phyloP scores from a whole-genome alignment of 2,888 invertebrate genomes.

The Drosophila sordidula region DNA sequence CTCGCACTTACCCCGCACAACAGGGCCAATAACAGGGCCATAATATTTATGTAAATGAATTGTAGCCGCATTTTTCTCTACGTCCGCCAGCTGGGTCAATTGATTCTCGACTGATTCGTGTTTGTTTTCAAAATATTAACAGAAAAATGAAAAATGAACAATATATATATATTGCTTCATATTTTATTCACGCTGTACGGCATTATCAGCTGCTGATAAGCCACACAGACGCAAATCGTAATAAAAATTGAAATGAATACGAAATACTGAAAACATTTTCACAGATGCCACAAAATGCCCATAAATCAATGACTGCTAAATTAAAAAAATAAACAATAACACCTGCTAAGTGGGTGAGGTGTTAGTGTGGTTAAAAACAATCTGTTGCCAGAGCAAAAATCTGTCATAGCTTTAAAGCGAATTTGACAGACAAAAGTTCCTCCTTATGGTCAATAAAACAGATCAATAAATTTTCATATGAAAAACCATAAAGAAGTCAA shows the following conservation, averaged over 20 bases:
- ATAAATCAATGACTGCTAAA: slow-evolving; percentile 45
- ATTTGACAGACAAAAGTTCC: slow-evolving; percentile 22
- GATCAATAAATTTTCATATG: slow-evolving; percentile 11
- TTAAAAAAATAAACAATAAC: slow-evolving; percentile 32
- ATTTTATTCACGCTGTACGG: slow-evolving; percentile 36
- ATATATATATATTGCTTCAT: slow-evolving; percentile 34
- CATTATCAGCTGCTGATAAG: slow-evolving; percentile 57
- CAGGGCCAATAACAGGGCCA: slow-evolving; percentile 44
- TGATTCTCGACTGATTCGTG: slow-evolving; percentile 9
- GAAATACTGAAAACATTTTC: slow-evolving; percentile 28
- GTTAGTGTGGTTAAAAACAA: neutral
- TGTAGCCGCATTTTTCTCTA: slow-evolving; percentile 44
- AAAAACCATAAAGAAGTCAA: slow-evolving; percentile 3
- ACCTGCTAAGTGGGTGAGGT: slow-evolving; percentile 15
- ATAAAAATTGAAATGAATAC: slow-evolving; percentile 35
- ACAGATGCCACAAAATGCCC: slow-evolving; percentile 30
- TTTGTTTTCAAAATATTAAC: slow-evolving; percentile 31
- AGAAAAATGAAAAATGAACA: slow-evolving; percentile 3
- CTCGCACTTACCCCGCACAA: slow-evolving; percentile 31
- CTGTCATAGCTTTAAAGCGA: slow-evolving; percentile 16
- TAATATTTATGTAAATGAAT: slow-evolving; percentile 35
- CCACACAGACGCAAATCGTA: slow-evolving; percentile 16
- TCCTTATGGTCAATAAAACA: slow-evolving; percentile 23
- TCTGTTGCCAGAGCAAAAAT: slow-evolving; percentile 3
- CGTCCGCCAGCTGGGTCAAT: slow-evolving; percentile 6